Conservation (phyloP, 2,113 vertebrate species). For the Cercocebus atys region DNA sequence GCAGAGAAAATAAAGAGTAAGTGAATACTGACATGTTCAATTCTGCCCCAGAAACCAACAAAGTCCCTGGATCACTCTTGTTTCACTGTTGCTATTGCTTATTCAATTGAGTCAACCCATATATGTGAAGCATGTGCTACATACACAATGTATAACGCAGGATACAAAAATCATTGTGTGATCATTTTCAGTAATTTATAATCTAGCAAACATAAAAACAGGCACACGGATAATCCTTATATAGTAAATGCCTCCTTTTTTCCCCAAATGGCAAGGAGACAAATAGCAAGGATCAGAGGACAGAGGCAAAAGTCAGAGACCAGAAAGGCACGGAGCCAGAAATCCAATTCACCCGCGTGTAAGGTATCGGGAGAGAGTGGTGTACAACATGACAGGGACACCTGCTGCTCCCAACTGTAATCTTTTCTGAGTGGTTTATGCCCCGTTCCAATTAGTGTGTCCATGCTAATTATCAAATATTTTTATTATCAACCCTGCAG, state of each 20-base stretch:
- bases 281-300: no score
- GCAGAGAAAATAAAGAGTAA: no score
- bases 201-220: neutral
- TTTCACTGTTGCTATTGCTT: rapidly evolving
- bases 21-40: neutral
- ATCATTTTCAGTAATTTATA: neutral
- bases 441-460: rapidly evolving
- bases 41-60: neutral
- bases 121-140: no score
- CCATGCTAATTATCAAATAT: rapidly evolving
- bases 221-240: neutral
- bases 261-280: neutral
- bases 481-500: no score
- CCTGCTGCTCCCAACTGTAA: rapidly evolving
- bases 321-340: neutral
- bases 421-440: neutral
- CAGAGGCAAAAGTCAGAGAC: neutral
- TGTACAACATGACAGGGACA: neutral
- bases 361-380: neutral
- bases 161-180: neutral
- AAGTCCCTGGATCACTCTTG: neutral
- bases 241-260: neutral
- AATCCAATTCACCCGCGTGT: rapidly evolving
- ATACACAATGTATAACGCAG: neutral
- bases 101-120: neutral